Base-by-base conservation (phyloP, 2,113 vertebrate species). In the Rhipidura dahli region DNA sequence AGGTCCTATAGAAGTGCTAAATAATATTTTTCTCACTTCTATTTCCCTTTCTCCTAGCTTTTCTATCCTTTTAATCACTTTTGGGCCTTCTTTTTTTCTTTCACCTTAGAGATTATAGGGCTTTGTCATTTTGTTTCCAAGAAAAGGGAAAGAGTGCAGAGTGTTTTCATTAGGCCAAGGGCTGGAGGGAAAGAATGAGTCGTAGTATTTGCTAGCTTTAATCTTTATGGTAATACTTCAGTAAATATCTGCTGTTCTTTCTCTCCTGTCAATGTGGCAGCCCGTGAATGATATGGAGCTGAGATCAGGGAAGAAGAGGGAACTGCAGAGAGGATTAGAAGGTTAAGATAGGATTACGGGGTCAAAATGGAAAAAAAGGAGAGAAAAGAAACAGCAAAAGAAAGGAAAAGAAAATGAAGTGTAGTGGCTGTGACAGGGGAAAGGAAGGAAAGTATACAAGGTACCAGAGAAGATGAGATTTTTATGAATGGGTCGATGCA, bases 191-290 rank as follows among this genome's bases (percentile, higher is more conserved):
- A 93, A 81, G 53, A 96, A 76, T 2, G 2, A 96, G 80, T 71
- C 1, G 0, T 91, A 75, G 79, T 93, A 94, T 94, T 97, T 95
- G 71, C 81, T 82, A 30, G 91, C 93, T 96, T 97, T 97, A 97
- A 97, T 96, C 96, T 97, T 96, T 96, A 96, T 96, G 94, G 93
- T 97, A 97, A 97, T 97, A 94, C 90, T 96, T 96, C 11, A 75
- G 93, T 94, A 94, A 97, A 96, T 97, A 95, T 95, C 93, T 95
- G 93, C 93, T 76, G 76, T 92, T 96, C 95, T 94, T 95, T 97
- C 85, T 83, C 72, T 92, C 66, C 89, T 94, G 92, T 92, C 91
- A 91, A 85, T 85, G 87, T 95, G 82, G 95, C 90, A 97, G 95
- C 79, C 85, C 77, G 77, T 93, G 92, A 97, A 90, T 97, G 95